Percentiles rank a stretch among this genome's conserved stretches.
Evolutionary conservation across 1,140 invertebrate species (phyloP).

Genomic region (Penaeus chinensis): DNA sequence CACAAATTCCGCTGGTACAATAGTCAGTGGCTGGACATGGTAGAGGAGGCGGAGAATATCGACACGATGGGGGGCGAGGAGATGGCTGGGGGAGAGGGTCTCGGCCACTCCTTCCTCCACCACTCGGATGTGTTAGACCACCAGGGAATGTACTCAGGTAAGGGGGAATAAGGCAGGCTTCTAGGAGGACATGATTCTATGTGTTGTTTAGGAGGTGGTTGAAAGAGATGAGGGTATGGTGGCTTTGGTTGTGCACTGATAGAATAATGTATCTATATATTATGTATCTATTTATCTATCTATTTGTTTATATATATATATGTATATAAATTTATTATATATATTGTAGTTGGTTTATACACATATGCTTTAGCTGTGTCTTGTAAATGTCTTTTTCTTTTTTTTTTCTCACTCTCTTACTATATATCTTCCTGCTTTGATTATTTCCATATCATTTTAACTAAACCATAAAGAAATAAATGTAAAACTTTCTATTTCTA

Average conservation of each 20-base stretch:
- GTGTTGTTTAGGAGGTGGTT: too few relatives aligned
- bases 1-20: conserved; percentile 97
- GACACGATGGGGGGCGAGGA: conserved; percentile 62
- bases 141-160: conserved; percentile 58
- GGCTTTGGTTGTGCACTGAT: not conserved
- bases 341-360: too few relatives aligned
- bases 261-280: not conserved
- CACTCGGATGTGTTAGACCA: conserved; percentile 62
- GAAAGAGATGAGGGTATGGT: too few relatives aligned
- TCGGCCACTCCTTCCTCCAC: conserved; percentile 59
- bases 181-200: not conserved
- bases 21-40: conserved; percentile 97
- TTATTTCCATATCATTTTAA: not conserved
- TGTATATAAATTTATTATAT: too few relatives aligned
- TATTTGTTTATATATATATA: not conserved
- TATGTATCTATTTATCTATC: not conserved
- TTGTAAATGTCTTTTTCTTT: too few relatives aligned
- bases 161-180: not conserved
- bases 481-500: conserved; percentile 9
- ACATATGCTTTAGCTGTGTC: too few relatives aligned
- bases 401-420: not conserved
- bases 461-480: too few relatives aligned
- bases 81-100: conserved; percentile 58
- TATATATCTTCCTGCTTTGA: not conserved
- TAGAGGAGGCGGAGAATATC: conserved; percentile 72